Base-by-base conservation (phyloP, 2,797 vertebrate species). In the Dicrostonyx torquatus region DNA sequence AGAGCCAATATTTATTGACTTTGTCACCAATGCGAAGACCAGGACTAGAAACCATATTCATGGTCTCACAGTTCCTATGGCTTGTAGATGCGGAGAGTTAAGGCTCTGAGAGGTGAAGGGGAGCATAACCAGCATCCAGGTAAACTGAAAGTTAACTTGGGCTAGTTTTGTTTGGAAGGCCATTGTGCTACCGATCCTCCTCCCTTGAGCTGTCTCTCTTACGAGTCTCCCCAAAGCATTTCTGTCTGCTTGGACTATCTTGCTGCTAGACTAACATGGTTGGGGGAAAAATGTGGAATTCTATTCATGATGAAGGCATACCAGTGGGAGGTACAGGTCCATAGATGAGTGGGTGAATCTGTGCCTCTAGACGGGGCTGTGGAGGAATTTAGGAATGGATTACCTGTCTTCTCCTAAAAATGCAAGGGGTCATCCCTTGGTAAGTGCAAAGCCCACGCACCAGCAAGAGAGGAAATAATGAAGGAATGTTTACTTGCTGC, bases 291-390 rank as follows among this genome's bases (percentile, higher is more conserved):
- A 73, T 64, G n/a, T 55, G 72, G 55, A 75, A 26, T 1, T 87
- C 12, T 68, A 8, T 29, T 31, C 66, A 0, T 0, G 17, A 24
- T 17, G 48, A 64, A 48, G 48, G 0, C 0, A 2, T 2, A 31
- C 24, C 48, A 26, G 2, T 0, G 0, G 15, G 62, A 24, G 34
- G 48, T 4, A 0, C 5, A 26, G 10, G 26, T 15, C 10, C 60
- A 6, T 10, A 60, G 84, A 18, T 26, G 4, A 26, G 55, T 3
- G 1, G 76, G 40, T 12, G 0, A 17, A 7, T 31, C 53, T 72
- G 13, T 17, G 50, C 37, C 22, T 66, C 70, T 31, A 0, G 4
- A 4, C 72, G 5, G 9, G 4, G 50, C 29, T 48, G 0, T 53
- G 17, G 26, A 73, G n/a, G 43, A 24, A 24, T 2, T 1, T 20